Conservation (phyloP, 2,113 vertebrate species). For the Ahaetulla prasina region DNA sequence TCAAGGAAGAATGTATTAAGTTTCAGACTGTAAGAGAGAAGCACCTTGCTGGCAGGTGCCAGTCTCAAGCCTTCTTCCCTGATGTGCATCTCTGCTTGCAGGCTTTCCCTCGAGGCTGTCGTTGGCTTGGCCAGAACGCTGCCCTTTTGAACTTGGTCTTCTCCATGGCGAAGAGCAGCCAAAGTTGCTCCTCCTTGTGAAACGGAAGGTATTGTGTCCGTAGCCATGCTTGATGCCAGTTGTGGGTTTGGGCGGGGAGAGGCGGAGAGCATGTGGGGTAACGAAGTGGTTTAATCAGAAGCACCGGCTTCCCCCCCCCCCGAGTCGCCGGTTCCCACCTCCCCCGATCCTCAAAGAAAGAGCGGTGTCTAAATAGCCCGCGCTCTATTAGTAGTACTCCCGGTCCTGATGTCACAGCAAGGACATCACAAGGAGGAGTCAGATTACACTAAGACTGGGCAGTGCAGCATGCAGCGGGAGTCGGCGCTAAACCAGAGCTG, state of each 20-base stretch:
- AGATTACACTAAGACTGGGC: constrained; percentile 82
- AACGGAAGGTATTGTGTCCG: constrained; percentile 52
- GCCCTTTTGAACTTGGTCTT: background rate
- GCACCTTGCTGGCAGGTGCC: background rate
- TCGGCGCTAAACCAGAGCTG: constrained; percentile 68
- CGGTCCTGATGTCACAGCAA: constrained; percentile 79
- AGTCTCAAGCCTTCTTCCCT: background rate
- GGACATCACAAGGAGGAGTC: constrained; percentile 84
- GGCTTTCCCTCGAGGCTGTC: background rate
- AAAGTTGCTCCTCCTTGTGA: constrained; percentile 33
- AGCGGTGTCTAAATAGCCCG: background rate
- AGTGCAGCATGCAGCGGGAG: constrained; percentile 71
- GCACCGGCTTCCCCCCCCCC: background rate
- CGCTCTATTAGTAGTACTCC: constrained; percentile 69
- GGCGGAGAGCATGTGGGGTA: background rate
- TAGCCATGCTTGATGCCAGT: background rate
- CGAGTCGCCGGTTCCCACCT: background rate
- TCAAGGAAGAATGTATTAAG: background rate
- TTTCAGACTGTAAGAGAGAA: background rate
- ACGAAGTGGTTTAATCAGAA: background rate
- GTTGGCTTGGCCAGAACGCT: background rate
- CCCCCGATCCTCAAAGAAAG: background rate
- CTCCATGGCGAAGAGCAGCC: background rate
- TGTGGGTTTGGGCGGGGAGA: background rate
- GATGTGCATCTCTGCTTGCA: background rate